Percentiles rank a stretch among this genome's conserved stretches.
These are phyloP conservation scores for Agelaius tricolor DNA, from an alignment of 2,113 vertebrate species.

Conservation along the genomic window DNA sequence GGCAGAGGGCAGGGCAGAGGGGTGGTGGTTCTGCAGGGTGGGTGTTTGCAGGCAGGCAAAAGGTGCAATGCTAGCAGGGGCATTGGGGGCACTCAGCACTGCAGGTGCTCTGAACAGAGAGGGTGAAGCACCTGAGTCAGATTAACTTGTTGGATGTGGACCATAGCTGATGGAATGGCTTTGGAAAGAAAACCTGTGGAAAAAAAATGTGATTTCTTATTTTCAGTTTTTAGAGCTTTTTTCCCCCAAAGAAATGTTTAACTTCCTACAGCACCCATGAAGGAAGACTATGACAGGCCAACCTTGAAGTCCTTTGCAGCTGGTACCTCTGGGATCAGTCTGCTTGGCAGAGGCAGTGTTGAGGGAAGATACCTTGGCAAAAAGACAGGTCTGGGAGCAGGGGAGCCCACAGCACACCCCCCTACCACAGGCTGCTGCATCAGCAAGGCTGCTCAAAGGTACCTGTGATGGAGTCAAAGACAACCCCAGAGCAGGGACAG, in stretches of 20 bases:
- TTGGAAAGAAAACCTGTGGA: not conserved
- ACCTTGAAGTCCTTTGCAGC: not conserved
- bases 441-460: not conserved
- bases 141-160: not conserved
- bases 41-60: not conserved
- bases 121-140: not conserved
- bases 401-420: not conserved
- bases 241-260: not conserved
- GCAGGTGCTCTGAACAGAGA: not conserved
- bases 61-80: not conserved
- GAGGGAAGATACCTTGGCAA: not conserved
- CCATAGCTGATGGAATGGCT: not conserved
- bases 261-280: not conserved
- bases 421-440: not conserved
- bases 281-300: not conserved
- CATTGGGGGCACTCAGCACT: accelerated
- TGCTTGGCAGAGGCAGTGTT: not conserved
- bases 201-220: not conserved
- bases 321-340: not conserved
- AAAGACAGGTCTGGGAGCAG: not conserved
- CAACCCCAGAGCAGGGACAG: accelerated
- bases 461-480: not conserved
- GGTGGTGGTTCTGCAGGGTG: not conserved
- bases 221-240: not conserved
- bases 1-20: not conserved